These are phyloP conservation scores for Mesembrinibis cayennensis DNA, from an alignment of 2,113 vertebrate species.

Conservation along the genomic window DNA sequence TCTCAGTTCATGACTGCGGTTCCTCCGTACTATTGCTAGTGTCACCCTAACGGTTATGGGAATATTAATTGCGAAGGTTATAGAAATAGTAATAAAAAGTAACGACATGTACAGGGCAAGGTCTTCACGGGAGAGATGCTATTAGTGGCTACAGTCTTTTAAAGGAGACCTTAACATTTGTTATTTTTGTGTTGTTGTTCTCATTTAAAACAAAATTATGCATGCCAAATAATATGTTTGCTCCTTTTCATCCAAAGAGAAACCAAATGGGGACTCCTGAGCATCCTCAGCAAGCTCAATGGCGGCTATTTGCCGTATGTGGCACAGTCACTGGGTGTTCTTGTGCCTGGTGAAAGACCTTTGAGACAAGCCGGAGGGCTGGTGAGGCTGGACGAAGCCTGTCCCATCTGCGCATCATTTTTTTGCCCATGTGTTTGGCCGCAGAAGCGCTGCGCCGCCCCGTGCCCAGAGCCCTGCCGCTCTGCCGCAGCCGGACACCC, in stretches of 20 bases:
- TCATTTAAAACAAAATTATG: background rate
- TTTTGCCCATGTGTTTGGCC: background rate
- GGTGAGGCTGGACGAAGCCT: background rate
- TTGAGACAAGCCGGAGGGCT: background rate
- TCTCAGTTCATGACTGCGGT: background rate
- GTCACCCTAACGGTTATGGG: background rate
- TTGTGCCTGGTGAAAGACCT: background rate
- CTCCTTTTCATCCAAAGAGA: background rate
- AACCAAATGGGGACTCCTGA: background rate
- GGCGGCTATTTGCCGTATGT: background rate
- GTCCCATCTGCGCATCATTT: rapidly evolving
- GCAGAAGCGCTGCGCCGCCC: background rate
- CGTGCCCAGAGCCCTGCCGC: background rate
- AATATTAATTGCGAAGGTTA: background rate
- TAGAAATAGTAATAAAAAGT: background rate
- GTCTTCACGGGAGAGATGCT: background rate
- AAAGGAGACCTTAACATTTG: background rate
- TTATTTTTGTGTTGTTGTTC: background rate
- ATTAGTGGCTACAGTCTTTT: background rate
- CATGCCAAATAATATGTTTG: background rate
- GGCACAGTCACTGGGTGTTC: background rate
- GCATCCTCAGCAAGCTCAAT: background rate
- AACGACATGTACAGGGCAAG: background rate
- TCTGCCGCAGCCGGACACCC: rapidly evolving
- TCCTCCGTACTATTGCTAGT: background rate